Evolutionary conservation across 2,797 vertebrate species (phyloP).

Genomic region (Siniperca obscura): DNA sequence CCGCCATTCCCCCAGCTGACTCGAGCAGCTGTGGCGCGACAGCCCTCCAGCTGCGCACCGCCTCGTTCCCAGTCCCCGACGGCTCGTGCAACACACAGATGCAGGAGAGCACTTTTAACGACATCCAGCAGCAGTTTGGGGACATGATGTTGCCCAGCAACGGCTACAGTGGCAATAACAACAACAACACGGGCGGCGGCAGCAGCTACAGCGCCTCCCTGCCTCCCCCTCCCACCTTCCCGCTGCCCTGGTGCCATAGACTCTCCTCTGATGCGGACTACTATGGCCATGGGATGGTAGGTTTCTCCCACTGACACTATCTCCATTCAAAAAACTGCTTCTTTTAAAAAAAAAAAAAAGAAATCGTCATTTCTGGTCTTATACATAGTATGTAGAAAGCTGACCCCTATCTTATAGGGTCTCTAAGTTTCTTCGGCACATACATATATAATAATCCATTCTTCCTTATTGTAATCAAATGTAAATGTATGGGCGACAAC

Average conservation of each 20-base stretch:
- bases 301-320: constrained; percentile 35
- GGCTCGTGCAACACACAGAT: constrained; percentile 80
- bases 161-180: constrained; percentile 48
- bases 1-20: constrained; percentile 18
- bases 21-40: constrained; percentile 66
- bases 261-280: constrained; percentile 85
- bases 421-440: not conserved
- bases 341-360: too few relatives aligned
- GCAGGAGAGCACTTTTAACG: constrained; percentile 76
- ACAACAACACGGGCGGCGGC: constrained; percentile 54
- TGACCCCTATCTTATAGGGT: too few relatives aligned
- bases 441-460: not conserved
- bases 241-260: constrained; percentile 80
- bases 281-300: constrained; percentile 89
- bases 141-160: constrained; percentile 82
- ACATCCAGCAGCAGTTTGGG: constrained; percentile 82
- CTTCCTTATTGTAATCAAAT: not conserved
- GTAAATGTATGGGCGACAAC: not conserved
- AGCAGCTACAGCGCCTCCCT: constrained; percentile 41
- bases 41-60: constrained; percentile 77
- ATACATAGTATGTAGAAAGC: not conserved
- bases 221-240: constrained; percentile 56
- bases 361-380: not conserved
- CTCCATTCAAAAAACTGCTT: not conserved
- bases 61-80: constrained; percentile 67